A percentile compares a stretch with the other conserved stretches of the same genome.
Evolutionary conservation across 2,797 vertebrate genomes (phyloP).

Genomic region (Centroberyx gerrardi): DNA sequence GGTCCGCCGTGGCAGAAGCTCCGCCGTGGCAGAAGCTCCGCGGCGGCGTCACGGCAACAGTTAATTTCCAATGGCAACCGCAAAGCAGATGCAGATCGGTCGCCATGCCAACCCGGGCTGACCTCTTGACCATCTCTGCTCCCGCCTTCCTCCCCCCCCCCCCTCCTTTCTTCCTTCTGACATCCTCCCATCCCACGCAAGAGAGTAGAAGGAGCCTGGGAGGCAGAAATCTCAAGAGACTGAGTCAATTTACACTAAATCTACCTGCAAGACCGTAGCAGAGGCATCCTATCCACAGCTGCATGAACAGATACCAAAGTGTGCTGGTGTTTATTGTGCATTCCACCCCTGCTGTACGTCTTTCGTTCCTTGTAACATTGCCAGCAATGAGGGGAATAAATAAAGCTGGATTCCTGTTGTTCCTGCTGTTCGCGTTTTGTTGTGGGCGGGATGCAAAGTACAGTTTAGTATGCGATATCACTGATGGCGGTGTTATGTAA

Average conservation of each 20-base stretch:
- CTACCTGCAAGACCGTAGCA: too few relatives aligned
- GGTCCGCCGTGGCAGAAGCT: not conserved
- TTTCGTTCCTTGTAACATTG: not conserved
- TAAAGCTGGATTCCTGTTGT: too few relatives aligned
- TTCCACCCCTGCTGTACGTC: not conserved
- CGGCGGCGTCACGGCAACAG: conserved; percentile 8
- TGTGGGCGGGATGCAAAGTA: too few relatives aligned
- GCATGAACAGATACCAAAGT: conserved; percentile 3
- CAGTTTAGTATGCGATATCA: too few relatives aligned
- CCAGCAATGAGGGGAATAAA: too few relatives aligned
- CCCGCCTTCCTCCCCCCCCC: not conserved
- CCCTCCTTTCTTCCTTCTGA: not conserved
- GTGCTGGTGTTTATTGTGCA: not conserved
- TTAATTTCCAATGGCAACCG: conserved; percentile 48
- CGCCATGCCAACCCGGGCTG: conserved; percentile 64
- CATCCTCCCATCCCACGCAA: conserved; percentile 41
- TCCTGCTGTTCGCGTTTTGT: too few relatives aligned
- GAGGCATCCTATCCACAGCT: not conserved
- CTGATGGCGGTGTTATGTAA: not conserved
- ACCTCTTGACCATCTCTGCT: conserved; percentile 57
- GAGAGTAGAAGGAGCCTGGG: conserved; percentile 22
- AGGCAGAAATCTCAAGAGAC: conserved; percentile 16
- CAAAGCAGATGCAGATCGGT: conserved; percentile 61
- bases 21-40: too few relatives aligned
- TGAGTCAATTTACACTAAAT: conserved; percentile 41